Conservation (phyloP, 2,888 invertebrate genomes). For the Salticus scenicus region DNA sequence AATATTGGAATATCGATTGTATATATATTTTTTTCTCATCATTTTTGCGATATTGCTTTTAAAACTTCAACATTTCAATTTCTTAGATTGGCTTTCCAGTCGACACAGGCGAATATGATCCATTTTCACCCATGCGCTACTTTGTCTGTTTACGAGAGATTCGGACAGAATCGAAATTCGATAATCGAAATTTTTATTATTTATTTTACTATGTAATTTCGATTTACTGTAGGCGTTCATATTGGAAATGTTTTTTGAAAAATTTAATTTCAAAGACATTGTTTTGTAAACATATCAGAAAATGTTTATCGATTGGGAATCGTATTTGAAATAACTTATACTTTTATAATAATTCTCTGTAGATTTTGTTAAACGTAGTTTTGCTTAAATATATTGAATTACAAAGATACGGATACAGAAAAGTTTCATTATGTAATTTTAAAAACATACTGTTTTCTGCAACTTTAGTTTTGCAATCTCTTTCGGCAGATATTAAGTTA, state of each 20-base stretch:
- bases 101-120: background rate
- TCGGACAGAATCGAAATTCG: slow-evolving; percentile 3
- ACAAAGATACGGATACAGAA: no score
- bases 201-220: background rate
- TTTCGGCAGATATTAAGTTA: no score
- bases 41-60: background rate
- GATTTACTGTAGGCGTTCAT: background rate
- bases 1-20: no score
- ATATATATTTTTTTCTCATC: no score
- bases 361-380: no score
- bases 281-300: background rate
- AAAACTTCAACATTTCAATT: background rate
- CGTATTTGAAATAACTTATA: no score
- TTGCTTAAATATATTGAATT: no score
- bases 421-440: no score
- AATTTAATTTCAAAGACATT: slow-evolving; percentile 3
- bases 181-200: background rate
- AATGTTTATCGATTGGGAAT: no score
- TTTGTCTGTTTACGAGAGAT: background rate
- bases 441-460: no score
- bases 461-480: no score
- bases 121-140: background rate
- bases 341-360: no score
- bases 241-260: background rate
- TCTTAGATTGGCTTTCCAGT: background rate